Percentiles rank a stretch among this genome's conserved stretches.
These are phyloP conservation scores for Drosophila paulistorum DNA, from an alignment of 1,140 invertebrate genomes.

Conservation along the genomic window DNA sequence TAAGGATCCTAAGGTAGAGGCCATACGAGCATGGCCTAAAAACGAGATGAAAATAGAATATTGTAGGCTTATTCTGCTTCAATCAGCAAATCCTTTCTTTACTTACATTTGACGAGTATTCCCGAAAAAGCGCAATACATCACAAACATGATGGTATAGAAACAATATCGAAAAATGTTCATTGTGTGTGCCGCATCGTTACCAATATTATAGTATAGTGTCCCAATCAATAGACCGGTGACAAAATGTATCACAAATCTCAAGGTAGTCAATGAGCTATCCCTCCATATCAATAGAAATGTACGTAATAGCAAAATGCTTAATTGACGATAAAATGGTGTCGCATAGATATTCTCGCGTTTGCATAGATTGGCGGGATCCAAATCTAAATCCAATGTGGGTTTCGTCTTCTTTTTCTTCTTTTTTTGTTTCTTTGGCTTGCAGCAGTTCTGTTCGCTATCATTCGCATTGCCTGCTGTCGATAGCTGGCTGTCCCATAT, in stretches of 20 bases:
- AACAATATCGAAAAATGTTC: conserved; percentile 91
- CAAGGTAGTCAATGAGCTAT: conserved; percentile 87
- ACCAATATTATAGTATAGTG: conserved; percentile 92
- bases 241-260: conserved; percentile 89
- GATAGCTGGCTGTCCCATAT: conserved; percentile 57
- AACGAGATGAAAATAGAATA: too few species aligned
- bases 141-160: conserved; percentile 92
- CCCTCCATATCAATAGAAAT: conserved; percentile 85
- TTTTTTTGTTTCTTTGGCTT: conserved; percentile 72
- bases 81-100: neutral
- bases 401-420: conserved; percentile 28
- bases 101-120: conserved; percentile 94
- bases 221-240: conserved; percentile 91
- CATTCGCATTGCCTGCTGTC: conserved; percentile 22
- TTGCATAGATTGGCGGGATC: conserved; percentile 75
- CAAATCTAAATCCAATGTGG: conserved; percentile 65
- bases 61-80: too few species aligned
- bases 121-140: conserved; percentile 95
- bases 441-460: conserved; percentile 44
- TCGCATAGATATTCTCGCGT: conserved; percentile 83
- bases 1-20: too few species aligned
- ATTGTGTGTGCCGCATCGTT: conserved; percentile 88
- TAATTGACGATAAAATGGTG: conserved; percentile 88
- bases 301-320: conserved; percentile 86
- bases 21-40: too few species aligned